These are phyloP conservation scores for Dasyprocta punctata DNA, from an alignment of 2,113 vertebrate species.

Conservation along the genomic window DNA sequence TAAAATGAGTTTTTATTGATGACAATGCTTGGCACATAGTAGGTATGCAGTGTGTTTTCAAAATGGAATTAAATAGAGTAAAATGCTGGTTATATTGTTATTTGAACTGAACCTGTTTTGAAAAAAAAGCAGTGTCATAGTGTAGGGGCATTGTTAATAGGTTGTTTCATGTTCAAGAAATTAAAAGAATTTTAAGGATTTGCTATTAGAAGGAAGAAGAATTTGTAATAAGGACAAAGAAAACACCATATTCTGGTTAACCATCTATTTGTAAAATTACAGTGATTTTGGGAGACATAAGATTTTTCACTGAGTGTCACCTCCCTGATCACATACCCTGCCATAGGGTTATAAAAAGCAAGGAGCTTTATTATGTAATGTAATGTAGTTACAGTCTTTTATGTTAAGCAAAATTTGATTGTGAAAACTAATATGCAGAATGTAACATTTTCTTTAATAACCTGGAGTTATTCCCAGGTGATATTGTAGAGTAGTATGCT, in stretches of 20 bases:
- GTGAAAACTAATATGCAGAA: slow-evolving; percentile 80
- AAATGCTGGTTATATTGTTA: not conserved
- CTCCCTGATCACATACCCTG: slow-evolving; percentile 40
- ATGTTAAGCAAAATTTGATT: slow-evolving; percentile 82
- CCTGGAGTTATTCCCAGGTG: slow-evolving; percentile 75
- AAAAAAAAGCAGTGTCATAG: slow-evolving; percentile 75
- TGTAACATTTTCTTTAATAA: slow-evolving; percentile 82
- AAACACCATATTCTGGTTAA: slow-evolving; percentile 13
- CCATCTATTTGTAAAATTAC: slow-evolving; percentile 38
- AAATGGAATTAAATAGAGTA: not conserved
- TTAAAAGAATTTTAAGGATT: slow-evolving; percentile 41
- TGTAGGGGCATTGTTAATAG: slow-evolving; percentile 37
- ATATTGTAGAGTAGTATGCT: slow-evolving; percentile 28
- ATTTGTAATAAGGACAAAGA: slow-evolving; percentile 27
- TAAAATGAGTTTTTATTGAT: slow-evolving; percentile 78
- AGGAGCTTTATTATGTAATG: slow-evolving; percentile 73
- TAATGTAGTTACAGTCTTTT: slow-evolving; percentile 74
- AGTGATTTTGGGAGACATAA: slow-evolving; percentile 50
- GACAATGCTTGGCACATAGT: slow-evolving; percentile 63
- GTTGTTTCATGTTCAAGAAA: not conserved
- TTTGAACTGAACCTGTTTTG: slow-evolving; percentile 83
- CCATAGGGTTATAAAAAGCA: slow-evolving; percentile 71
- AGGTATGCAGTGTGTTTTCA: slow-evolving; percentile 50
- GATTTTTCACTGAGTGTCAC: slow-evolving; percentile 52
- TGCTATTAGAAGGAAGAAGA: slow-evolving; percentile 29